phyloP scores from a whole-genome alignment of 1,140 invertebrate species.

The Hylyphantes graminicola region DNA sequence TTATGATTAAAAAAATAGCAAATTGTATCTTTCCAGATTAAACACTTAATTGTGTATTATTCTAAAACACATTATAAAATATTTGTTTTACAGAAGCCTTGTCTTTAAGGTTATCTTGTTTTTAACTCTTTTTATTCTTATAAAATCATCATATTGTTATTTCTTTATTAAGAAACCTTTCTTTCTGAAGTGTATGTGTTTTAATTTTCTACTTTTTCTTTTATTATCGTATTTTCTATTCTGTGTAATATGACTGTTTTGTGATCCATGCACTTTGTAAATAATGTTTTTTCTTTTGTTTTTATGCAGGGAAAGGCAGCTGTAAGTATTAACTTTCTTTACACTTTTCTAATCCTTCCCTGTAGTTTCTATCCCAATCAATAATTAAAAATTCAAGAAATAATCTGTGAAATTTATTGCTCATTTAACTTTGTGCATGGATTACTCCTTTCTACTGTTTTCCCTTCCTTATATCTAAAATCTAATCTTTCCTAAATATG shows the following conservation, averaged over 20 bases:
- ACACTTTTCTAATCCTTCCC: neutral
- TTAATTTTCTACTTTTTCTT: neutral
- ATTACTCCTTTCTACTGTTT: slow-evolving; percentile 1
- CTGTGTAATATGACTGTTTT: slow-evolving; percentile 10
- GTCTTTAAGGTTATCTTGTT: too few relatives aligned
- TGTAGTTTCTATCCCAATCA: neutral
- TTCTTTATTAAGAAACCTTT: neutral
- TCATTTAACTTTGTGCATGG: slow-evolving; percentile 35
- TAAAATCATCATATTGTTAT: too few relatives aligned
- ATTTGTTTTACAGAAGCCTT: too few relatives aligned
- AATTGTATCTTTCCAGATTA: too few relatives aligned
- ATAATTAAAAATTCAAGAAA: neutral
- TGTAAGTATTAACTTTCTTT: slow-evolving; percentile 59
- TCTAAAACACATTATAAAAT: too few relatives aligned
- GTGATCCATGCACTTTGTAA: slow-evolving; percentile 56
- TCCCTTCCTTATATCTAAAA: too few relatives aligned
- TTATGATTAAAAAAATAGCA: too few relatives aligned
- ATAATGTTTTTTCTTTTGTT: slow-evolving; percentile 41
- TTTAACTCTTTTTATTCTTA: too few relatives aligned
- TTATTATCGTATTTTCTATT: neutral
- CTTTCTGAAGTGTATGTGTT: neutral
- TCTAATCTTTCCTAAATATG: too few relatives aligned
- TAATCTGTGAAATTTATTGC: neutral
- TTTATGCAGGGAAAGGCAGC: slow-evolving; percentile 61
- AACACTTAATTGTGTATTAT: too few relatives aligned